Evolutionary conservation across 2,113 vertebrate genomes (phyloP).

Genomic region (Pavo muticus): DNA sequence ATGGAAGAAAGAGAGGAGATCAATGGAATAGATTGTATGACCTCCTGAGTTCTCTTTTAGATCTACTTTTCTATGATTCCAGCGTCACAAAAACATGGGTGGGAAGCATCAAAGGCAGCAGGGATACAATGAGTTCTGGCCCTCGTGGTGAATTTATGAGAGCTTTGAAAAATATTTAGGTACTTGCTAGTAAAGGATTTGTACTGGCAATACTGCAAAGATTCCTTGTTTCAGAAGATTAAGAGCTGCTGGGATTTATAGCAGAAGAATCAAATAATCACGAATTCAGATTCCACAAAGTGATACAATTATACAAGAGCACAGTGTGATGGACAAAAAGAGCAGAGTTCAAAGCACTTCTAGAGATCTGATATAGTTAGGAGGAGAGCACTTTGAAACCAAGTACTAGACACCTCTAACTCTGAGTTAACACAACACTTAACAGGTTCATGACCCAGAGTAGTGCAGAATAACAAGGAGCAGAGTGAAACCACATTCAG

Average conservation of each 20-base stretch:
- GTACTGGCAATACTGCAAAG: neutral
- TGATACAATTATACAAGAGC: neutral
- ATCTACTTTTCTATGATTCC: neutral
- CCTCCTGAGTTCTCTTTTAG: neutral
- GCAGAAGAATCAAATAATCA: neutral
- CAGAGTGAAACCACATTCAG: neutral
- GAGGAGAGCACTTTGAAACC: neutral
- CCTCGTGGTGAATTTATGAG: neutral
- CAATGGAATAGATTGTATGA: neutral
- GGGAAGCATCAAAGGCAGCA: neutral
- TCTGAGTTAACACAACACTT: neutral
- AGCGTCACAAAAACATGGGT: neutral
- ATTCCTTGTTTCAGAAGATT: slow-evolving; percentile 15
- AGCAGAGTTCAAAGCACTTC: neutral
- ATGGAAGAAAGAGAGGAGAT: neutral
- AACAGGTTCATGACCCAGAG: neutral
- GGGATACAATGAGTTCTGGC: neutral
- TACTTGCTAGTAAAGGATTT: neutral
- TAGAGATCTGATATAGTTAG: neutral
- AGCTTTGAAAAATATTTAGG: slow-evolving; percentile 39
- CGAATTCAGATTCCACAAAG: neutral
- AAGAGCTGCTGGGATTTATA: neutral
- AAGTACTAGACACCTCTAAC: neutral
- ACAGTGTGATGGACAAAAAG: neutral
- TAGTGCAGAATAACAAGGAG: neutral